A percentile compares a stretch with the other conserved stretches of the same genome.
Conservation (phyloP, 1,140 invertebrate genomes). For the Leptinotarsa defecta region DNA sequence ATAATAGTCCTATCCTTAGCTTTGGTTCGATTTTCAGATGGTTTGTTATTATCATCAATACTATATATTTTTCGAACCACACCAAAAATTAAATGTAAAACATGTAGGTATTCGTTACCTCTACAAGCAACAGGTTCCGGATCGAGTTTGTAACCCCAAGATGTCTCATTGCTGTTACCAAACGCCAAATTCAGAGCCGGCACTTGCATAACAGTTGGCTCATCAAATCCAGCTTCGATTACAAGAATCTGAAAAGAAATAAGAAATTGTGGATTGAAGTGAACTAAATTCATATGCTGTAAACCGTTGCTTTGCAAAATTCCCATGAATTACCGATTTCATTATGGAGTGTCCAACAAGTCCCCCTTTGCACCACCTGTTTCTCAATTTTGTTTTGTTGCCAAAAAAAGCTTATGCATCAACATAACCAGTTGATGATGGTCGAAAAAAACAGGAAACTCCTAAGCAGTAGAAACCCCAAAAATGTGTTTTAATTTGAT, state of each 20-base stretch:
- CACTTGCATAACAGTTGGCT: constrained; percentile 26
- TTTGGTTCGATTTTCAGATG: not conserved
- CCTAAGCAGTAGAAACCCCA: no score
- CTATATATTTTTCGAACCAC: not conserved
- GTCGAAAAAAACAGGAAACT: no score
- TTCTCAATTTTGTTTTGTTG: no score
- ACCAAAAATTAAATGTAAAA: not conserved
- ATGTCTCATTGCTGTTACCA: not conserved
- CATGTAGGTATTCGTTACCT: not conserved
- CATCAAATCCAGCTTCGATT: constrained; percentile 70
- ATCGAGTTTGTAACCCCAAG: not conserved
- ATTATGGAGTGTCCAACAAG: no score
- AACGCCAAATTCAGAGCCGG: not conserved
- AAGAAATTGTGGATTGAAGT: not conserved
- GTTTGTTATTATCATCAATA: not conserved
- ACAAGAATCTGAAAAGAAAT: constrained; percentile 64
- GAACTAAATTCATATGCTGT: no score
- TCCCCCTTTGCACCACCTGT: no score
- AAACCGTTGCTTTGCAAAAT: no score
- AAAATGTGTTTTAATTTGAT: no score
- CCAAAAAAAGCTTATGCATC: no score
- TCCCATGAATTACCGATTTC: no score
- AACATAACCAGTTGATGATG: no score
- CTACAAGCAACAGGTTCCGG: constrained; percentile 7
- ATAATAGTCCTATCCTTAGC: not conserved